phyloP scores from a whole-genome alignment of 2,888 invertebrate genomes.

The Muscina levida region DNA sequence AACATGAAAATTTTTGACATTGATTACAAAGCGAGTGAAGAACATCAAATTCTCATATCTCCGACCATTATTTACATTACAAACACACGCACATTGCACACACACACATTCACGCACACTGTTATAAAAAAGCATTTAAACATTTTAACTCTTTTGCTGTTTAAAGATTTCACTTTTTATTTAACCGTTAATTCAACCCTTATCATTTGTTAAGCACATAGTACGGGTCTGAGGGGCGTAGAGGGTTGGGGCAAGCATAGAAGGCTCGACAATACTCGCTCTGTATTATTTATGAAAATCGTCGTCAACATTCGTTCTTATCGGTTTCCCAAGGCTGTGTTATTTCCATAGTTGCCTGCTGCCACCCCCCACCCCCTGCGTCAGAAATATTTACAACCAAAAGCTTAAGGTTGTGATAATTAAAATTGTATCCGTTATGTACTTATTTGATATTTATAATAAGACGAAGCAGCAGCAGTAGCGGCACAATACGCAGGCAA shows the following conservation, averaged over 20 bases:
- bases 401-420: constrained; percentile 79
- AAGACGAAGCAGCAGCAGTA: constrained; percentile 23
- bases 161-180: constrained; percentile 50
- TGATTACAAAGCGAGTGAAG: constrained; percentile 57
- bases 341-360: constrained; percentile 60
- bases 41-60: constrained; percentile 41
- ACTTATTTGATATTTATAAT: constrained; percentile 64
- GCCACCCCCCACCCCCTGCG: constrained; percentile 64
- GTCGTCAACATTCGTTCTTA: constrained; percentile 70
- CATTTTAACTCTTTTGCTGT: constrained; percentile 56
- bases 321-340: constrained; percentile 61
- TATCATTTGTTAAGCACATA: constrained; percentile 37
- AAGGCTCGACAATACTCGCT: constrained; percentile 24
- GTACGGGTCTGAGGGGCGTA: constrained; percentile 28
- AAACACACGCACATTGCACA: constrained; percentile 47
- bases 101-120: constrained; percentile 25
- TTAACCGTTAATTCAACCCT: constrained; percentile 60
- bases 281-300: constrained; percentile 78
- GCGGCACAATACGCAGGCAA: background rate
- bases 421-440: constrained; percentile 78
- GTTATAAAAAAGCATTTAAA: constrained; percentile 39
- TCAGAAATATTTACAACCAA: constrained; percentile 78
- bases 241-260: constrained; percentile 3
- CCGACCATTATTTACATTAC: constrained; percentile 54
- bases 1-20: constrained; percentile 67